phyloP scores from a whole-genome alignment of 2,113 vertebrate species.

The Salvator merianae region DNA sequence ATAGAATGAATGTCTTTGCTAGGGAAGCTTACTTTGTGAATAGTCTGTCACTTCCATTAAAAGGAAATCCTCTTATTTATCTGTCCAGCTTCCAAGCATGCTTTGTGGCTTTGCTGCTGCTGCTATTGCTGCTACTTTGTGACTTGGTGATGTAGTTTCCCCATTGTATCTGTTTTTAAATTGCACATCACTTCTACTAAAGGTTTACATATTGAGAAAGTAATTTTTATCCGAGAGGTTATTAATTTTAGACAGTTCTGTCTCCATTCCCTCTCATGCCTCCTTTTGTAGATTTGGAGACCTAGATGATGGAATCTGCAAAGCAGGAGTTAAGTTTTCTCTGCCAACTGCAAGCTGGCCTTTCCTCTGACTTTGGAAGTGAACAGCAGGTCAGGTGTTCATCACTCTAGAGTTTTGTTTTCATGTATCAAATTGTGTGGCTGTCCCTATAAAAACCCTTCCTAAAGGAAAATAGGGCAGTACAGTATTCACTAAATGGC shows the following conservation, averaged over 20 bases:
- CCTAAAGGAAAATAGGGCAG: slow-evolving; percentile 37
- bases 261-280: background rate
- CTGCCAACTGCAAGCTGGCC: slow-evolving; percentile 26
- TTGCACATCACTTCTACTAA: background rate
- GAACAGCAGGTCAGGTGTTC: slow-evolving; percentile 59
- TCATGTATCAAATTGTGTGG: slow-evolving; percentile 57
- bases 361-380: slow-evolving; percentile 53
- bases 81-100: background rate
- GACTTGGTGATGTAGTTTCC: background rate
- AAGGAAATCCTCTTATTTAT: background rate
- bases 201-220: background rate
- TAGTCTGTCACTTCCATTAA: too few species aligned
- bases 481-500: slow-evolving; percentile 55
- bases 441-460: slow-evolving; percentile 44
- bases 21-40: background rate
- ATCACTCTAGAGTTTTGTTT: slow-evolving; percentile 59
- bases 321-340: slow-evolving; percentile 48
- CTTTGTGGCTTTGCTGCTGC: background rate
- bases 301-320: background rate
- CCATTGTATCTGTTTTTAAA: background rate
- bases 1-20: background rate
- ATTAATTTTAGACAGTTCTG: background rate
- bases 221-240: background rate
- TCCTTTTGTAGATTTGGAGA: background rate
- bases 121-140: too few species aligned